Evolutionary conservation across 2,797 vertebrate genomes (phyloP).

Genomic region (Galaxias olidus): DNA sequence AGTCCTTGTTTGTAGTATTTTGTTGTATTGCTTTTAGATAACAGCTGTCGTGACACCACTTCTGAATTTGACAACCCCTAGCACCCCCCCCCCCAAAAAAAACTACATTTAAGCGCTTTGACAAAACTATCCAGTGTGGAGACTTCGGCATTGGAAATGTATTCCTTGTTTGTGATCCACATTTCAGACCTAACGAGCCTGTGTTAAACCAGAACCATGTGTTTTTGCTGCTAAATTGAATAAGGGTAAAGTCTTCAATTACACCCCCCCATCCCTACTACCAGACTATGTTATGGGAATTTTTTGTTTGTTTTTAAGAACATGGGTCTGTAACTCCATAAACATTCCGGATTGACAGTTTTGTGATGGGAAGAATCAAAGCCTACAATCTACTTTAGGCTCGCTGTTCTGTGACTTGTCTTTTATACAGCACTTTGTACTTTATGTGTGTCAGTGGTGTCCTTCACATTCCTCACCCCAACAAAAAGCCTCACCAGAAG

Average conservation of each 20-base stretch:
- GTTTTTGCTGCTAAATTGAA: slow-evolving; percentile 20
- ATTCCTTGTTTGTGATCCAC: slow-evolving; percentile 5
- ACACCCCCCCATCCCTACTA: background rate
- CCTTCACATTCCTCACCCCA: slow-evolving; percentile 7
- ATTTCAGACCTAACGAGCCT: slow-evolving; percentile 12
- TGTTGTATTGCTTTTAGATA: slow-evolving; percentile 89
- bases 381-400: slow-evolving; percentile 35
- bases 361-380: background rate
- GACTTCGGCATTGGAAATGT: slow-evolving; percentile 27
- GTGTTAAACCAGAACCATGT: slow-evolving; percentile 19
- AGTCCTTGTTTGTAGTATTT: slow-evolving; percentile 93
- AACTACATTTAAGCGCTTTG: too few species aligned
- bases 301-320: background rate
- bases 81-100: slow-evolving; percentile 74
- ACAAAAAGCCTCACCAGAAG: background rate
- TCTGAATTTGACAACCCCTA: slow-evolving; percentile 34
- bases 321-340: slow-evolving; percentile 18
- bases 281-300: background rate
- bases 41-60: slow-evolving; percentile 83
- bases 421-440: slow-evolving; percentile 67
- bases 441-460: slow-evolving; percentile 52
- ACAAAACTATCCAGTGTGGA: slow-evolving; percentile 67
- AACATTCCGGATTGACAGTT: slow-evolving; percentile 50
- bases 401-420: slow-evolving; percentile 50
- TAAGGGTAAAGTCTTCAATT: background rate